These are phyloP conservation scores for Leistus spinibarbis DNA, from an alignment of 2,888 invertebrate species.

Conservation along the genomic window DNA sequence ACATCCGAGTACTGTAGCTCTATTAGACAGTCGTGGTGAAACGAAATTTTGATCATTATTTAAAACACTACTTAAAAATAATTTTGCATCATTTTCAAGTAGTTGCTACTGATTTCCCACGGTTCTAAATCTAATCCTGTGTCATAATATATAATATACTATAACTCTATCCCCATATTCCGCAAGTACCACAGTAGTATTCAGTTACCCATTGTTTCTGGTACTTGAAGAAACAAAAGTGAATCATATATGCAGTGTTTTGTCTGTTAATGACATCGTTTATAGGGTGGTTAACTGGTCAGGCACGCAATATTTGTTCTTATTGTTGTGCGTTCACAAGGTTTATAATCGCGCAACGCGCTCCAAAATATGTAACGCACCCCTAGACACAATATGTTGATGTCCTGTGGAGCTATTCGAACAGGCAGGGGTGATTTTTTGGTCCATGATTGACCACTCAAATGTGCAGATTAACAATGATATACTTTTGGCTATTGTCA, in stretches of 20 bases:
- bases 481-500: constrained; percentile 28
- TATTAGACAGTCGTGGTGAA: too few species aligned
- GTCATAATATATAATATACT: neutral
- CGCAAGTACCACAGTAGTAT: constrained; percentile 52
- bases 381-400: constrained; percentile 48
- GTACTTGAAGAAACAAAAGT: constrained; percentile 57
- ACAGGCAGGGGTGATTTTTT: constrained; percentile 47
- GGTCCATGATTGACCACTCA: constrained; percentile 49
- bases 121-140: constrained; percentile 12
- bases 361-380: neutral
- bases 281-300: constrained; percentile 16
- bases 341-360: neutral
- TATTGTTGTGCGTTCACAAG: neutral
- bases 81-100: too few species aligned
- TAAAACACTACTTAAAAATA: too few species aligned
- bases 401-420: constrained; percentile 47
- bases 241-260: constrained; percentile 56
- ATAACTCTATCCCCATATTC: constrained; percentile 28
- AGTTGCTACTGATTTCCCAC: constrained; percentile 15
- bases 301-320: neutral
- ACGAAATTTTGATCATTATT: too few species aligned
- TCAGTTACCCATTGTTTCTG: constrained; percentile 57
- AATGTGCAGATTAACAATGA: constrained; percentile 36
- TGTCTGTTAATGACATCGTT: constrained; percentile 49
- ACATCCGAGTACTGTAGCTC: too few species aligned